Base-by-base conservation (phyloP, 2,888 invertebrate species). In the Tiphia femorata region DNA sequence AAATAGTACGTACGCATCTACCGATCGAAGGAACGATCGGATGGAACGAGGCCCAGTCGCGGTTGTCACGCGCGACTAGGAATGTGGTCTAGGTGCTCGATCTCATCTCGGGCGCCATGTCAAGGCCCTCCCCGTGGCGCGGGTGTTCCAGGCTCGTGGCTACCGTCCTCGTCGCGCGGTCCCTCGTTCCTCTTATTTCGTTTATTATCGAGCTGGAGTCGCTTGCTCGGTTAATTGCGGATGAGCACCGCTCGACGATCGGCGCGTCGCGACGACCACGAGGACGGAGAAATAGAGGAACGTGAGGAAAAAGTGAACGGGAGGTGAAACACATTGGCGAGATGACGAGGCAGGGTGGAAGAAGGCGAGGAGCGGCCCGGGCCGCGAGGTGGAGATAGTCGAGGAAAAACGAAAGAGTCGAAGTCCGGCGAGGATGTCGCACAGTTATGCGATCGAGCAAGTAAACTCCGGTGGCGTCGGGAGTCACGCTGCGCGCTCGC, bases 191-290 rank as follows among this genome's bases (percentile, higher is more conserved):
- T 69, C 72, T 65, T 69, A 64, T 74, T 77, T 73, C 64, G 73
- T 77, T 78, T 77, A 74, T 75, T 71, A 73, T 60, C 57, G 46
- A 55, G 59, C 49, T 59, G 54, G 61, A 73, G 72, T 76, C 69
- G 72, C 75, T 71, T 63, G 72, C 61, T n/a, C 67, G 75, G 78
- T 80, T 79, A 81, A 80, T 80, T 80, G 78, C 77, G 55, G 62
- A 46, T 62, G 67, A 70, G 63, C 66, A 44, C 48, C 57, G 54
- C 53, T 48, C 65, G 58, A 63, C 55, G 52, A 43, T 44, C 62
- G 50, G 50, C 40, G 49, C 53, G 41, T 51, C 56, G 62, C 29
- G 33, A 33, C 33, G 33, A 12, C 33, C 12, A 33, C 33, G 33
- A 33, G 12, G 33, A 33, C 1, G 33, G 14, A 6, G 33, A 29